Evolutionary conservation across 2,888 invertebrate species (phyloP).

Genomic region (Balanococcus diminutus): DNA sequence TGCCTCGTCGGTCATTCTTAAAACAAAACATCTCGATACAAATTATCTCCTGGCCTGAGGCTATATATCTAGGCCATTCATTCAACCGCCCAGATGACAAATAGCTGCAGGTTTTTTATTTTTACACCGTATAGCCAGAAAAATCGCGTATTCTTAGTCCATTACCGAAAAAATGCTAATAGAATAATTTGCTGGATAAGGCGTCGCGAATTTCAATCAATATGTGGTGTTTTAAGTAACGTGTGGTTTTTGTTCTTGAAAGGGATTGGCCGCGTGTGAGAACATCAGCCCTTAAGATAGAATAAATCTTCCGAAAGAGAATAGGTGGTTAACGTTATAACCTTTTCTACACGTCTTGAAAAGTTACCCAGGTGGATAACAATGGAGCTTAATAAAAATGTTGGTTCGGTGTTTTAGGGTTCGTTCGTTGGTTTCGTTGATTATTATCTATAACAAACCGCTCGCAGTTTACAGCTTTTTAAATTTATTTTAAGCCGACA

Average conservation of each 20-base stretch:
- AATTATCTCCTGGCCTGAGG: constrained; percentile 8
- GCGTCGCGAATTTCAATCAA: neutral
- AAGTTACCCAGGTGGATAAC: neutral
- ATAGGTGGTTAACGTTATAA: constrained; percentile 17
- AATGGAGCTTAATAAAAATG: constrained; percentile 10
- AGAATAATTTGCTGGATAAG: constrained; percentile 1
- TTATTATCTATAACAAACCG: constrained; percentile 35
- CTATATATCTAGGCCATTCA: neutral
- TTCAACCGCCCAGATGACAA: neutral
- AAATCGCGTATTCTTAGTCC: neutral
- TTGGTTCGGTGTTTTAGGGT: constrained; percentile 28
- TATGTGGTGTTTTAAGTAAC: neutral
- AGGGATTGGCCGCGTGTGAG: constrained; percentile 22
- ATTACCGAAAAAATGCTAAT: neutral
- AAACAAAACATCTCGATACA: constrained; percentile 26
- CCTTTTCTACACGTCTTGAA: constrained; percentile 28
- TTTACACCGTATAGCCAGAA: neutral
- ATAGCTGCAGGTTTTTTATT: neutral
- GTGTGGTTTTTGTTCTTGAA: neutral
- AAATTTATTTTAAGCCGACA: constrained; percentile 39
- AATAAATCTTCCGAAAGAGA: constrained; percentile 25
- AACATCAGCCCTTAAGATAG: constrained; percentile 13
- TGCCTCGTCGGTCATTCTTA: neutral
- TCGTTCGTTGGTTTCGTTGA: neutral
- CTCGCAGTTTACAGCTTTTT: neutral